Base-by-base conservation (phyloP, 2,888 invertebrate genomes). In the Odontocerum albicorne region DNA sequence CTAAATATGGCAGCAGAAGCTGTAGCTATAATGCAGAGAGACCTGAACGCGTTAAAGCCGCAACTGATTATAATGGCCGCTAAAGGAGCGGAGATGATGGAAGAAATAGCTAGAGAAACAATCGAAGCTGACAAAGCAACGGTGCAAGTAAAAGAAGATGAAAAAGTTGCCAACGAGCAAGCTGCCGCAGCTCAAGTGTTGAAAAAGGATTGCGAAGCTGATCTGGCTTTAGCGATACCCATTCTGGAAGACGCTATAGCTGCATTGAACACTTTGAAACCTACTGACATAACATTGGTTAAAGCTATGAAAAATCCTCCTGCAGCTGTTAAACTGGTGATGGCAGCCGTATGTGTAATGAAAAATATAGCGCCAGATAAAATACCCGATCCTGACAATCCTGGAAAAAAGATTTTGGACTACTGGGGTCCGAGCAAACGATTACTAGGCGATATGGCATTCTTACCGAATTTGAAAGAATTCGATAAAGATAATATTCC, bases 331-430 rank as follows among this genome's bases (percentile, higher is more conserved):
- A 92, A 91, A 69, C 70, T 92, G 52, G 91, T 92, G 2, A 88
- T 92, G 88, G 89, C 90, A 8, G 91, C 90, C n/a, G 88, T 92
- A n/a, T 92, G 92, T 68, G 88, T 92, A 1, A 90, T 92, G 82
- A 86, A 88, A 70, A 87, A 86, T 60, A 77, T 91, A 42, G 84
- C 85, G 63, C 88, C 91, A 0, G 90, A 90, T 67, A 83, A 84
- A 70, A 77, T 90, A 33, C 86, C 84, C 16, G 90, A 91, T 72
- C 86, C 89, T 10, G 66, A 75, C 46, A 83, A 84, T 55, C 78
- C 78, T 17, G 85, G 85, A 0, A 79, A 79, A 66, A 84, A 86
- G 80, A 83, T 86, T 4, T 70, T 86, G 33, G 92, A 93, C 69
- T 93, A 79, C 69, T 93, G 92, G 93, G 88, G 87, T 1, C 92